Percentiles rank a stretch among this genome's conserved stretches.
phyloP scores from a whole-genome alignment of 1,140 invertebrate species.

The Drosophila santomea region DNA sequence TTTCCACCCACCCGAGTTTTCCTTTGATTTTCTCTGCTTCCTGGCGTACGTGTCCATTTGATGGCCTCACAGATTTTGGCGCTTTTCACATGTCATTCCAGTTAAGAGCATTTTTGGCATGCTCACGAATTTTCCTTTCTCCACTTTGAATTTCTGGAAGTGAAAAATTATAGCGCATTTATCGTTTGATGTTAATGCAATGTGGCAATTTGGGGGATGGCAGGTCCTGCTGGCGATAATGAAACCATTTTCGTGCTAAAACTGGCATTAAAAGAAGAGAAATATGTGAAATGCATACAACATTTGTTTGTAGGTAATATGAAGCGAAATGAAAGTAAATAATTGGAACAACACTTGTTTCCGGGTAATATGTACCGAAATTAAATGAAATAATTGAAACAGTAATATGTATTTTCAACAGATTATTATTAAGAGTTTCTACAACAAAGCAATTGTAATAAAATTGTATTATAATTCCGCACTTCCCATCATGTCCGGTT shows the following conservation, averaged over 20 bases:
- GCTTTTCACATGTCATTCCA: conserved; percentile 79
- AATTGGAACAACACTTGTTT: too few species aligned
- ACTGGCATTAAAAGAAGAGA: background rate
- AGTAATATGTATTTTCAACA: too few species aligned
- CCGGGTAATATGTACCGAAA: too few species aligned
- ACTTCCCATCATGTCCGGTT: conserved; percentile 6
- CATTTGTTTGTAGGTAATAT: too few species aligned
- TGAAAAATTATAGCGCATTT: conserved; percentile 57
- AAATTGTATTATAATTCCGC: conserved; percentile 3
- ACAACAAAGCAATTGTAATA: background rate
- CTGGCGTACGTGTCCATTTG: conserved; percentile 73
- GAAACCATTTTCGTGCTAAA: conserved; percentile 1
- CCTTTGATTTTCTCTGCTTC: conserved; percentile 37
- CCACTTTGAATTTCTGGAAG: conserved; percentile 23
- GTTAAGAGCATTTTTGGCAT: conserved; percentile 81
- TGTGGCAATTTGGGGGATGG: background rate
- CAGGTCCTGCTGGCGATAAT: conserved; percentile 19
- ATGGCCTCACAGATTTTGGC: conserved; percentile 76
- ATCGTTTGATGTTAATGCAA: conserved; percentile 11
- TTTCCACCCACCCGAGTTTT: conserved; percentile 52
- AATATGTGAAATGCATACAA: background rate
- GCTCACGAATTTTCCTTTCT: conserved; percentile 56
- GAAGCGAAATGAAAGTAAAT: too few species aligned
- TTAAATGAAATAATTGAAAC: too few species aligned
- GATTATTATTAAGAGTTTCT: background rate